Base-by-base conservation (phyloP, 2,888 invertebrate genomes). In the Camptogramma bilineatum region DNA sequence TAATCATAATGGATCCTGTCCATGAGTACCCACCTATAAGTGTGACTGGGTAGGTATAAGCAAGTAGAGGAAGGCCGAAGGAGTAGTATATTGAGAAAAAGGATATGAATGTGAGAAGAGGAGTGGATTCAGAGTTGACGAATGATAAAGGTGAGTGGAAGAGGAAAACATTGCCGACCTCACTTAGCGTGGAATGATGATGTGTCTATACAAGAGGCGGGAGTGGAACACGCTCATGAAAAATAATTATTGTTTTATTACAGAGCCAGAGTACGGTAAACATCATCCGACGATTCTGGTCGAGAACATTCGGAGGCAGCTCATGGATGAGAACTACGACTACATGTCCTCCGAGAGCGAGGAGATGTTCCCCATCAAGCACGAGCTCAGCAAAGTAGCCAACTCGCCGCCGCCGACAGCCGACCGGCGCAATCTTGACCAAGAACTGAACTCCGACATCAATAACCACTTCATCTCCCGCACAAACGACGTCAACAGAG, bases 261-360 rank as follows among this genome's bases (percentile, higher is more conserved):
- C 58, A 63, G 63, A 51, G 31, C 0, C 50, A 19, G 31, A 52
- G 31, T 10, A 48, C 2, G 19, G 31, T 17, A 47, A 60, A 5
- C 39, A 63, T 17, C 65, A 66, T 53, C 39, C 63, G 0, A 47
- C 50, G 16, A 62, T 57, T 5, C 64, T 81, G 10, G 66, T 68
- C 4, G 68, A 65, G 2, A 62, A 64, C 8, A 65, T 86, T 19
- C 78, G 84, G 0, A 74, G 79, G 4, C 78, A 84, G 60, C 77
- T 87, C 21, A 84, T 83, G 79, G 59, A 67, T 1, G 74, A 85
- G 62, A 87, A 87, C 75, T 86, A 86, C 63, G 86, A 87, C 69
- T 87, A 87, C 65, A 64, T 72, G 64, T 60, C 74, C 0, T 51
- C 65, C 4, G 72, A 69, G 13, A 63, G 64, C 13, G 65, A 63